phyloP scores from a whole-genome alignment of 2,797 vertebrate genomes.

The Lepilemur ruficaudatus region DNA sequence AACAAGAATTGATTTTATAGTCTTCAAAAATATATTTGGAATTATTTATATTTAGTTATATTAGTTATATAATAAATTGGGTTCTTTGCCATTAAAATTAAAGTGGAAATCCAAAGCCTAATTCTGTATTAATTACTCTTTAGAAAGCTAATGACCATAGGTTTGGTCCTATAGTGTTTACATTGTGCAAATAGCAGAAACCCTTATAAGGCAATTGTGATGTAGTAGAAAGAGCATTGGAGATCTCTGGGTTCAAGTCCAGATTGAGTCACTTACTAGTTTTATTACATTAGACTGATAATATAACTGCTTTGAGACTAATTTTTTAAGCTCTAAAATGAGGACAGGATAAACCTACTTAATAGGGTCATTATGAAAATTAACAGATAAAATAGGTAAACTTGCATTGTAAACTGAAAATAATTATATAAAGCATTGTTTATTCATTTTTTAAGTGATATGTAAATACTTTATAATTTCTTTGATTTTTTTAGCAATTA shows the following conservation, averaged over 20 bases:
- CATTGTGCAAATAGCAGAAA: neutral
- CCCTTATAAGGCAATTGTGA: neutral
- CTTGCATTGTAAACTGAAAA: neutral
- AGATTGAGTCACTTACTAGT: neutral
- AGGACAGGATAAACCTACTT: neutral
- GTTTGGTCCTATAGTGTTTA: constrained; percentile 3
- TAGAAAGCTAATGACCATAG: neutral
- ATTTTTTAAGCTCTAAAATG: constrained; percentile 45
- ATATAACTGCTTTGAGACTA: neutral
- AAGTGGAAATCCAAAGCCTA: constrained; percentile 25
- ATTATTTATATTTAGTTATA: constrained; percentile 40
- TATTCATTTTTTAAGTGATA: neutral
- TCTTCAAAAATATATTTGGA: constrained; percentile 8
- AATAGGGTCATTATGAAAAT: neutral
- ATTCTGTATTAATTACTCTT: constrained; percentile 25
- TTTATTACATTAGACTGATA: neutral
- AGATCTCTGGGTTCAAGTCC: neutral
- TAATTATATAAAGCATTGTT: neutral
- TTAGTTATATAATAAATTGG: neutral
- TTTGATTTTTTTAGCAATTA: neutral
- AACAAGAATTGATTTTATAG: constrained; percentile 7
- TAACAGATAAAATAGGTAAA: constrained; percentile 21
- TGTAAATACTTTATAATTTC: neutral
- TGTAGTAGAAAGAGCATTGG: neutral
- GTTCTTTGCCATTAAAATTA: constrained; percentile 16